These are phyloP conservation scores for Rotaria macrura DNA, from an alignment of 2,888 invertebrate species.

Conservation along the genomic window DNA sequence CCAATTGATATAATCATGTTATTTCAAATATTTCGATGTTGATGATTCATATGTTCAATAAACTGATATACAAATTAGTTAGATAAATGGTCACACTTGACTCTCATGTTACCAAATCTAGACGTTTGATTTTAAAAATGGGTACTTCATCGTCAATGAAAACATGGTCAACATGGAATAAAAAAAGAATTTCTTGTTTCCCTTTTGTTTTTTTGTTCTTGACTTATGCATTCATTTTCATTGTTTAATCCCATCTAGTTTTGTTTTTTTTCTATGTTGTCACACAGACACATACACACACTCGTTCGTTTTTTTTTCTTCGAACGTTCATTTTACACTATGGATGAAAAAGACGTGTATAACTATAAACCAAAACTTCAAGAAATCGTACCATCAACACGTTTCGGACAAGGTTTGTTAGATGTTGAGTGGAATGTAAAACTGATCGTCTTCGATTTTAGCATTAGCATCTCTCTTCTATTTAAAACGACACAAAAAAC, in stretches of 20 bases:
- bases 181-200: not conserved
- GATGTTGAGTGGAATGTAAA: not conserved
- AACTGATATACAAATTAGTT: too few relatives aligned
- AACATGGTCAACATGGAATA: too few relatives aligned
- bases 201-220: not conserved
- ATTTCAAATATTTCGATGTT: too few relatives aligned
- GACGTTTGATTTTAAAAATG: too few relatives aligned
- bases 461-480: not conserved
- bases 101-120: too few relatives aligned
- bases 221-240: not conserved
- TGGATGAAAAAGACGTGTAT: not conserved
- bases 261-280: not conserved
- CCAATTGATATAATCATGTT: too few relatives aligned
- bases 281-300: too few relatives aligned
- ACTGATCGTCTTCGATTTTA: not conserved
- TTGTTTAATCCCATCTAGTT: not conserved
- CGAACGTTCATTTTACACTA: not conserved
- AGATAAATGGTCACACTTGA: too few relatives aligned
- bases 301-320: not conserved
- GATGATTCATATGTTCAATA: too few relatives aligned
- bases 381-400: not conserved
- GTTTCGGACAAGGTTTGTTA: not conserved
- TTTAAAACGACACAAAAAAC: not conserved
- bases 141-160: too few relatives aligned
- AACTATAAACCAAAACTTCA: not conserved